phyloP scores from a whole-genome alignment of 92 coral and sea anemone species.

The Epizoanthus illoricatus region DNA sequence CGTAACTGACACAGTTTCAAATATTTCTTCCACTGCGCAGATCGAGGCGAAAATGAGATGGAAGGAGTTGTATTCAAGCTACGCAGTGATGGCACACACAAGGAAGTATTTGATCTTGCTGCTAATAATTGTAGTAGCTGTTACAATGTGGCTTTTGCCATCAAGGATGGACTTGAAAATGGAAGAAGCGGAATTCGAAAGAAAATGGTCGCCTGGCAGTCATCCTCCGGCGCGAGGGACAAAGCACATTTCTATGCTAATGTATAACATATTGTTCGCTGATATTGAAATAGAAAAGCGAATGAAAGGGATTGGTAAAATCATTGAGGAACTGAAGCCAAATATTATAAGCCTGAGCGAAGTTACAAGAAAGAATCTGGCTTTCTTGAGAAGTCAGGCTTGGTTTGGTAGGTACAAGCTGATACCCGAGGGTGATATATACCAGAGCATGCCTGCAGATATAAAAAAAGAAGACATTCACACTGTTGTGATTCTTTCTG shows the following conservation, averaged over 20 bases:
- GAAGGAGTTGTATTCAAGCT: no score
- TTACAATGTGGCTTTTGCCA: no score
- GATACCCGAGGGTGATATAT: not conserved
- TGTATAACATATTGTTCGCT: constrained; percentile 60
- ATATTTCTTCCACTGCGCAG: no score
- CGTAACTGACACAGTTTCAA: no score
- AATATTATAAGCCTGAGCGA: constrained; percentile 60
- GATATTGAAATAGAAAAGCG: constrained; percentile 39
- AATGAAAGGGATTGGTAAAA: constrained; percentile 53
- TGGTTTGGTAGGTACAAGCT: constrained; percentile 54
- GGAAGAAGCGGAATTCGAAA: no score
- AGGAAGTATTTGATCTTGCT: no score
- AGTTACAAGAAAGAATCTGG: constrained; percentile 53
- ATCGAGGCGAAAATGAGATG: no score
- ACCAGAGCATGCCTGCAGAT: constrained; percentile 10
- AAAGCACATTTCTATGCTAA: constrained; percentile 38
- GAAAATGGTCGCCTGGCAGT: no score
- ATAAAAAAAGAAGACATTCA: constrained; percentile 14
- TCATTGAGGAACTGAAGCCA: constrained; percentile 49
- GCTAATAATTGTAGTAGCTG: no score
- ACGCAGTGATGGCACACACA: no score
- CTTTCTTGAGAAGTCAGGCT: constrained; percentile 36
- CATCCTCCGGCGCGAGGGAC: not conserved
- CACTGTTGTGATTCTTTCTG: constrained; percentile 46
- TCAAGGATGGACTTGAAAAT: no score